Evolutionary conservation across 1,140 invertebrate genomes (phyloP).

Genomic region (Vollenhovia emeryi): DNA sequence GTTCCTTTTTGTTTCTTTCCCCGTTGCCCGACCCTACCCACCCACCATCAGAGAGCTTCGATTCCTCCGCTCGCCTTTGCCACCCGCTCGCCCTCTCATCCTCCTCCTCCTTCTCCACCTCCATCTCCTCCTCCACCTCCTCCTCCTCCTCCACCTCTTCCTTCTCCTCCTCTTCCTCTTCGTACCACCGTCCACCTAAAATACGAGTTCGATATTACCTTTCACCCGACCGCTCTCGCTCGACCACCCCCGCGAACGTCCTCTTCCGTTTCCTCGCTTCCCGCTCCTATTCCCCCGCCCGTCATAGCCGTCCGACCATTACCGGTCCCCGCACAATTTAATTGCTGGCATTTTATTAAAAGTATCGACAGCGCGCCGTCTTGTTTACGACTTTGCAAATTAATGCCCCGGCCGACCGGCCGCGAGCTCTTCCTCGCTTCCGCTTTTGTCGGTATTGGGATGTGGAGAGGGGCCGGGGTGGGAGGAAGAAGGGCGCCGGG

Average conservation of each 20-base stretch:
- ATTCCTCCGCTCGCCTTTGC: conserved; percentile 61
- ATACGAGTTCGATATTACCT: conserved; percentile 81
- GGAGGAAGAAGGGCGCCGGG: conserved; percentile 25
- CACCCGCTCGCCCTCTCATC: conserved; percentile 64
- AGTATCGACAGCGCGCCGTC: conserved; percentile 82
- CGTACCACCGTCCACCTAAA: conserved; percentile 71
- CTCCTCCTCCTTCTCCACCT: conserved; percentile 25
- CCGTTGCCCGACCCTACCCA: conserved; percentile 68
- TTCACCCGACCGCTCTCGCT: conserved; percentile 73
- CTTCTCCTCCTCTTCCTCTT: conserved; percentile 55
- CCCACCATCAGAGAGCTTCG: conserved; percentile 54
- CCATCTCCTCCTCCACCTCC: conserved; percentile 13
- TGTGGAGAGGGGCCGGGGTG: conserved; percentile 1
- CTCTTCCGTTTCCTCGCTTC: conserved; percentile 41
- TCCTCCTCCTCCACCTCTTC: conserved; percentile 4
- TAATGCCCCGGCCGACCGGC: conserved; percentile 72
- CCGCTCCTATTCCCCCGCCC: conserved; percentile 59
- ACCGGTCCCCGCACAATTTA: conserved; percentile 79
- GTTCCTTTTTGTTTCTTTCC: conserved; percentile 75
- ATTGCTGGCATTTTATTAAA: conserved; percentile 85
- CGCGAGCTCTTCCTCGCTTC: conserved; percentile 65
- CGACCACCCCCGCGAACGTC: conserved; percentile 55
- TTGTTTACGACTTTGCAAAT: conserved; percentile 83
- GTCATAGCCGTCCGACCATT: conserved; percentile 63
- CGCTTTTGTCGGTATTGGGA: conserved; percentile 63